These are phyloP conservation scores for Cantharis rustica DNA, from an alignment of 2,888 invertebrate species.

Conservation along the genomic window DNA sequence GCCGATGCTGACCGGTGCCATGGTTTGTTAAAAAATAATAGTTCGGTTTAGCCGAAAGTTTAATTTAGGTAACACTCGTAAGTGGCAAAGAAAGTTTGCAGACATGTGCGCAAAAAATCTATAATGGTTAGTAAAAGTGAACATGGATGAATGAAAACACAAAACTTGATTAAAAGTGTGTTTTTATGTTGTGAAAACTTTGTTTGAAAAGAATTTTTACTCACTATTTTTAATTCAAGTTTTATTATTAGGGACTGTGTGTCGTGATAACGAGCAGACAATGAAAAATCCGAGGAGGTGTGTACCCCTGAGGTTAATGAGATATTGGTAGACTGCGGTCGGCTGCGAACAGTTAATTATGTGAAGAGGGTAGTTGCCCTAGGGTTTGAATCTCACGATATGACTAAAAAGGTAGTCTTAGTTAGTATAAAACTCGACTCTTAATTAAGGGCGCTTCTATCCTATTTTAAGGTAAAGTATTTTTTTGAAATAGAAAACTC, in stretches of 20 bases:
- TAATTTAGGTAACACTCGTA: neutral
- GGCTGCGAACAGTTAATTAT: slow-evolving; percentile 51
- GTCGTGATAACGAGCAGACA: slow-evolving; percentile 38
- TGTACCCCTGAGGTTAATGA: slow-evolving; percentile 51
- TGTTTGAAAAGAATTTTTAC: neutral
- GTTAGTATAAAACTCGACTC: slow-evolving; percentile 27
- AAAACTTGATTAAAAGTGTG: neutral
- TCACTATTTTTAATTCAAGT: slow-evolving; percentile 16
- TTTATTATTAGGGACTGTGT: slow-evolving; percentile 27
- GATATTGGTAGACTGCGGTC: slow-evolving; percentile 47
- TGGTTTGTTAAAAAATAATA: slow-evolving; percentile 9
- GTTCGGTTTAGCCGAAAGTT: neutral
- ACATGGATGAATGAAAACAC: neutral
- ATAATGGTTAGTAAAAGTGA: neutral
- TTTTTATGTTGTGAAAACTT: neutral
- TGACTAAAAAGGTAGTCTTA: slow-evolving; percentile 26
- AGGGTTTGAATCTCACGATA: slow-evolving; percentile 32
- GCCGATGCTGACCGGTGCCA: slow-evolving; percentile 14
- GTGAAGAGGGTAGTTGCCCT: slow-evolving; percentile 45
- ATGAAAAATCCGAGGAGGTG: slow-evolving; percentile 42
- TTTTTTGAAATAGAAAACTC: slow-evolving; percentile 1
- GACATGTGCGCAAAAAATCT: neutral
- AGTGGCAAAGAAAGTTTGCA: neutral
- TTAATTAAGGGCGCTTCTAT: slow-evolving; percentile 24
- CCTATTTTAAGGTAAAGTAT: slow-evolving; percentile 6